Conservation (phyloP, 2,113 vertebrate species). For the Pan paniscus region DNA sequence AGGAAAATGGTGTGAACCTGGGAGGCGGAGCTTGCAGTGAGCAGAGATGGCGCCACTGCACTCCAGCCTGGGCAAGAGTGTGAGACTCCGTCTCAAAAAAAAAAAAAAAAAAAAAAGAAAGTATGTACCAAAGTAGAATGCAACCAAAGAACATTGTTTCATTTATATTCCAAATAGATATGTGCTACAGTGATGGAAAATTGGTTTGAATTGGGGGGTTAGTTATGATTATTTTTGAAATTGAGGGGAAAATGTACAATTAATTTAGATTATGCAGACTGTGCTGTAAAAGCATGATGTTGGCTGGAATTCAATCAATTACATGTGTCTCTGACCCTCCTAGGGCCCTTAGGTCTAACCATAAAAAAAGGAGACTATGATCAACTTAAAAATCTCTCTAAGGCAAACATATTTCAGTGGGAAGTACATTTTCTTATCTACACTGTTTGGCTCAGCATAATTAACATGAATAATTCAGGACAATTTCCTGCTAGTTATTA, state of each 20-base stretch:
- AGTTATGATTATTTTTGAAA: constrained; percentile 56
- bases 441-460: constrained; percentile 83
- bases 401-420: constrained; percentile 78
- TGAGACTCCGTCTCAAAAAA: too few relatives aligned
- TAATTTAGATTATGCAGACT: constrained; percentile 53
- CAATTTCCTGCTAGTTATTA: constrained; percentile 85
- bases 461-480: constrained; percentile 88
- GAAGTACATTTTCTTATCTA: constrained; percentile 80
- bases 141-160: background rate
- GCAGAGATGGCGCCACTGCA: too few relatives aligned
- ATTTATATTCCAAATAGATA: background rate
- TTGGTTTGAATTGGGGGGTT: background rate
- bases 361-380: constrained; percentile 64
- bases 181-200: constrained; percentile 5
- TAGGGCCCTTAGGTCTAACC: constrained; percentile 65
- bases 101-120: background rate
- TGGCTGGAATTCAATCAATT: constrained; percentile 12
- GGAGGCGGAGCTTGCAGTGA: too few relatives aligned
- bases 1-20: too few relatives aligned
- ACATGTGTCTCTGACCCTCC: background rate
- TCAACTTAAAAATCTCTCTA: constrained; percentile 77
- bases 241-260: background rate
- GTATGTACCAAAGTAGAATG: background rate
- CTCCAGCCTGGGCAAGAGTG: too few relatives aligned
- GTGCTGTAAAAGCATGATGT: background rate